Evolutionary conservation across 2,888 invertebrate species (phyloP).

Genomic region (Protophormia terraenovae): DNA sequence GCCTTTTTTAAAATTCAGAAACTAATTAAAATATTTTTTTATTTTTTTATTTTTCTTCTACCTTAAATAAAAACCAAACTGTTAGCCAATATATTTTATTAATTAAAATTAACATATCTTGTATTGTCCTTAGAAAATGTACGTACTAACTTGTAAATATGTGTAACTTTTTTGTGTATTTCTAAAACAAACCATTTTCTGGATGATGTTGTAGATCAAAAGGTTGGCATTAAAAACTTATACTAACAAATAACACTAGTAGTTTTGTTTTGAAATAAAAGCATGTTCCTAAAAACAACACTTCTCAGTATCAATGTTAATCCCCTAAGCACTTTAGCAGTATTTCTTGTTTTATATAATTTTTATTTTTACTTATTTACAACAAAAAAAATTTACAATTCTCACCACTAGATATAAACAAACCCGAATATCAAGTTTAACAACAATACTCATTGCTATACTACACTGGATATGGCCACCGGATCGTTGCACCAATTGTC

Average conservation of each 20-base stretch:
- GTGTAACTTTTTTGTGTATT: slow-evolving; percentile 61
- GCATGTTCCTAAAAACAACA: slow-evolving; percentile 49
- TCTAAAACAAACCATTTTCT: slow-evolving; percentile 64
- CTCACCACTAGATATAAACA: slow-evolving; percentile 88
- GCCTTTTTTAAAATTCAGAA: too few species aligned
- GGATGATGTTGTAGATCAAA: slow-evolving; percentile 71
- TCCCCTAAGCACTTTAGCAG: too few species aligned
- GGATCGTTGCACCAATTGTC: slow-evolving; percentile 85
- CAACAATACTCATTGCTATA: slow-evolving; percentile 86
- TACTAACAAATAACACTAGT: slow-evolving; percentile 30
- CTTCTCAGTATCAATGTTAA: not conserved
- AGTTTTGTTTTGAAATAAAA: too few species aligned
- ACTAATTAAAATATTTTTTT: too few species aligned
- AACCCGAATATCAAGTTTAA: slow-evolving; percentile 96
- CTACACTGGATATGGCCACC: slow-evolving; percentile 90
- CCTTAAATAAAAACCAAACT: too few species aligned
- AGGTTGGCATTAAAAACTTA: slow-evolving; percentile 68
- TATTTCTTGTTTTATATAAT: not conserved
- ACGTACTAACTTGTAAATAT: slow-evolving; percentile 65
- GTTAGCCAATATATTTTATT: not conserved
- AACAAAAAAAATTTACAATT: slow-evolving; percentile 1
- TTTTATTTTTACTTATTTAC: not conserved
- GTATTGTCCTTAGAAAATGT: slow-evolving; percentile 23
- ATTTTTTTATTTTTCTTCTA: not conserved
- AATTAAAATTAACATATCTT: not conserved